Evolutionary conservation across 2,113 vertebrate genomes (phyloP), one percentile per base, ranked within the genome.

Genomic region (Beaufortia kweichowensis): DNA sequence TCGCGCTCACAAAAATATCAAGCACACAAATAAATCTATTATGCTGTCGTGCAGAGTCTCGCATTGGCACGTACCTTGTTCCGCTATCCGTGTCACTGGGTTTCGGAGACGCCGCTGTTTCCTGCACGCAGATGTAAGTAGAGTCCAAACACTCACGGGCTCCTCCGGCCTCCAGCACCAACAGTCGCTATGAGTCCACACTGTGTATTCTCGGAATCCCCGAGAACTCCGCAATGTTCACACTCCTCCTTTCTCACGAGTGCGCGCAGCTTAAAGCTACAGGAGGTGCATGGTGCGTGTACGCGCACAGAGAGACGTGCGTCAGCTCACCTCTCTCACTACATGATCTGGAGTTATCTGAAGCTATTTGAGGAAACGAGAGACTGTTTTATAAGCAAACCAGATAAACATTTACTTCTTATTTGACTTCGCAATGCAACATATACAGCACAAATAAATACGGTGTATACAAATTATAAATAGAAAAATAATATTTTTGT

Each of bases 161-260:
- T 29, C 59, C 66, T 41, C 43, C 75, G 81, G 67, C 53, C 82
- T 63, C 84, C 70, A 75, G 84, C 81, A 63, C n/a, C 33, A 21
- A 53, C 60, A 46, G 53, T 77, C 68, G 60, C 67, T 67, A 26
- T 53, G 31, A 81, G 88, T 79, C 84, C 78, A 86, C 84, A 89
- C 84, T 91, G 91, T 90, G 90, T 90, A 87, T 90, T 90, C 86
- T 89, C 89, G 88, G 89, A 89, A 90, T 91, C 88, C 84, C 88
- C 77, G 67, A 88, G 87, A 81, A 90, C 84, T 86, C 89, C 87
- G 87, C 86, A 82, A 83, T 86, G 66, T 84, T 79, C 77, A 59
- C 80, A 75, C 74, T 72, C 69, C 48, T 71, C 55, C 74, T n/a
- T 87, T 84, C 83, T 59, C 84, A 2, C 33, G 53, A 26, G 21